Evolutionary conservation across 2,797 vertebrate genomes (phyloP), one percentile per base, ranked within the genome.

Genomic region (Manis javanica): DNA sequence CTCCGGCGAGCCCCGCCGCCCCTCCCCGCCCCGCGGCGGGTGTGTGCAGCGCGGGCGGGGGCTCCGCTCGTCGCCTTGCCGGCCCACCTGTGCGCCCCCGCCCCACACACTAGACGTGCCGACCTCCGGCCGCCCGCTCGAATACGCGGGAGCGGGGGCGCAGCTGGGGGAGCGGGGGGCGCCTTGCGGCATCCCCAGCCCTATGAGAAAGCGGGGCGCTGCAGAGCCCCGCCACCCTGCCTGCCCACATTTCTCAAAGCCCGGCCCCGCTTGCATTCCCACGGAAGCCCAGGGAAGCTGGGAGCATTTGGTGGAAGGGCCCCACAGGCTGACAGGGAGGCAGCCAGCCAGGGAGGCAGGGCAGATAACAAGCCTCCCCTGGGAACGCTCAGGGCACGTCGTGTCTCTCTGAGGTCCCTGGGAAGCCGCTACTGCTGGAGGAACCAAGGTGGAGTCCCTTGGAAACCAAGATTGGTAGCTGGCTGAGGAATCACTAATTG

Each of bases 381-480:
- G 91, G 90, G 87, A 46, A 12, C 19, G 53, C 86, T 93, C 94
- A 10, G 1, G 55, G 87, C 81, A 26, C 51, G 37, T 85, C 42
- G 0, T 39, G 93, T 96, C 90, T 78, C 64, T 68, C 64, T 21
- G 66, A 93, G 94, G 92, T 92, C 92, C 96, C 90, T 90, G 91
- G 77, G 86, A 97, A 97, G 87, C 71, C 83, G 66, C 46, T 86
- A 14, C 77, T 90, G 97, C 94, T 42, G 61, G 46, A 90, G 90
- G 72, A 49, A 84, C 91, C 92, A 87, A 97, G 93, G 95, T 97
- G 96, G 84, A 49, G 77, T 66, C 95, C 72, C 84, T 53, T 9
- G 4, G 69, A 83, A 71, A 85, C 71, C 49, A 31, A 86, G 86
- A 91, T 84, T 77, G n/a, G 77, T 87, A 64, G 71, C 74, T 34